phyloP scores from a whole-genome alignment of 2,888 invertebrate species.

The Cheilosia urbana region DNA sequence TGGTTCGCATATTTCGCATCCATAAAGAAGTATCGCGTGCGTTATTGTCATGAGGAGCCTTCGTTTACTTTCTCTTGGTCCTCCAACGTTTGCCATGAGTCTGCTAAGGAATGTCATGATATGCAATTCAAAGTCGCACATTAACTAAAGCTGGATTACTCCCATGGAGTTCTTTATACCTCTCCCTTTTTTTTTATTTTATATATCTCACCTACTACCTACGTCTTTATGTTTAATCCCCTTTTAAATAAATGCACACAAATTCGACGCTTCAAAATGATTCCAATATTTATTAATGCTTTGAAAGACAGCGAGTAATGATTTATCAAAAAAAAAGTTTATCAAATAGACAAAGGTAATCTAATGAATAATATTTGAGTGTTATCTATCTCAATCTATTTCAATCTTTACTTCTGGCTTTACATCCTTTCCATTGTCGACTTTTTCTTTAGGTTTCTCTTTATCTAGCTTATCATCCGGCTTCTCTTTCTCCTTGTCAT shows the following conservation, averaged over 20 bases:
- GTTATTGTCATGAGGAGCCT: no score
- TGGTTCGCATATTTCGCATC: no score
- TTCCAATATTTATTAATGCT: slow-evolving; percentile 38
- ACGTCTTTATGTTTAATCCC: no score
- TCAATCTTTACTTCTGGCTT: slow-evolving; percentile 43
- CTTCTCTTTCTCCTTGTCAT: slow-evolving; percentile 75
- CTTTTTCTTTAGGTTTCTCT: slow-evolving; percentile 37
- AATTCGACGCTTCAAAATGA: neutral
- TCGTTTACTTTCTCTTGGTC: no score
- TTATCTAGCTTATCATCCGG: slow-evolving; percentile 51
- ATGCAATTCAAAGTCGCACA: no score
- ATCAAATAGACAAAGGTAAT: slow-evolving; percentile 14
- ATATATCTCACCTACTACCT: no score
- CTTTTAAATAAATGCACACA: neutral
- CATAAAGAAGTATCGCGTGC: no score
- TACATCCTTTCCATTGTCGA: slow-evolving; percentile 38
- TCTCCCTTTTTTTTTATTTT: no score
- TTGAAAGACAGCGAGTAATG: slow-evolving; percentile 34
- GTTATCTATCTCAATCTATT: slow-evolving; percentile 26
- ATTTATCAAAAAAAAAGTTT: slow-evolving; percentile 28
- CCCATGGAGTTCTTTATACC: no score
- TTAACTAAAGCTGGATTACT: no score
- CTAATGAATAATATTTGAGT: slow-evolving; percentile 13
- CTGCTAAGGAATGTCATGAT: no score
- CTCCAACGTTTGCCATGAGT: no score